Evolutionary conservation across 2,888 invertebrate species (phyloP).

Genomic region (Hirtodrosophila confusa): DNA sequence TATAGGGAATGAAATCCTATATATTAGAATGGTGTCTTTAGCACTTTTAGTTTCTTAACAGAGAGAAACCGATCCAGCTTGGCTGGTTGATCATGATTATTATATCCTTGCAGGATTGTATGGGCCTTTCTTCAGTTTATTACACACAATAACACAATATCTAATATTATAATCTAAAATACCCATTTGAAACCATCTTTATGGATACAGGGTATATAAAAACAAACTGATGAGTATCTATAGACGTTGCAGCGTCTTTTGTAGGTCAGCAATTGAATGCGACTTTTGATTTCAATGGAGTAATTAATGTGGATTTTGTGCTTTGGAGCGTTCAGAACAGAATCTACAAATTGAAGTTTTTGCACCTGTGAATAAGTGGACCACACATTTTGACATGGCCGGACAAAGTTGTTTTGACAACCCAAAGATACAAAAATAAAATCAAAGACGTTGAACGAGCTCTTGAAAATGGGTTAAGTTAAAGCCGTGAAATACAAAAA

Average conservation of each 20-base stretch:
- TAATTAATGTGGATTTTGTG: constrained; percentile 33
- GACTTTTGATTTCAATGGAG: constrained; percentile 60
- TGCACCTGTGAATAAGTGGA: constrained; percentile 46
- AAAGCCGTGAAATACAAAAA: constrained; percentile 18
- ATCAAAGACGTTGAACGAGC: constrained; percentile 36
- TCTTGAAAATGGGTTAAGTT: constrained; percentile 58
- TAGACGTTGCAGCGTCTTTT: constrained; percentile 34
- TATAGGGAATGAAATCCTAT: too few relatives aligned
- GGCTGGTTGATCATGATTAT: too few relatives aligned
- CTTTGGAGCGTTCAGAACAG: constrained; percentile 9
- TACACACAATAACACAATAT: too few relatives aligned
- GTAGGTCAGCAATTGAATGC: constrained; percentile 54
- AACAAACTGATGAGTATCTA: constrained; percentile 23
- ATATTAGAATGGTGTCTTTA: too few relatives aligned
- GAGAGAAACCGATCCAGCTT: too few relatives aligned
- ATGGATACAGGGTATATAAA: constrained; percentile 34
- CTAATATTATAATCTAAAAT: background rate
- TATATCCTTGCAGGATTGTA: too few relatives aligned
- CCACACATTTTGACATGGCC: constrained; percentile 37
- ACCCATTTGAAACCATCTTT: background rate
- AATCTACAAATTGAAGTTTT: constrained; percentile 26
- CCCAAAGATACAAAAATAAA: constrained; percentile 16
- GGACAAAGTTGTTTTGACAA: constrained; percentile 24
- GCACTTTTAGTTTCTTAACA: too few relatives aligned
- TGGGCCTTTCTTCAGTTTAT: too few relatives aligned